Percentiles rank a stretch among this genome's conserved stretches.
phyloP scores from a whole-genome alignment of 2,113 vertebrate species.

The Zosterops japonicus region DNA sequence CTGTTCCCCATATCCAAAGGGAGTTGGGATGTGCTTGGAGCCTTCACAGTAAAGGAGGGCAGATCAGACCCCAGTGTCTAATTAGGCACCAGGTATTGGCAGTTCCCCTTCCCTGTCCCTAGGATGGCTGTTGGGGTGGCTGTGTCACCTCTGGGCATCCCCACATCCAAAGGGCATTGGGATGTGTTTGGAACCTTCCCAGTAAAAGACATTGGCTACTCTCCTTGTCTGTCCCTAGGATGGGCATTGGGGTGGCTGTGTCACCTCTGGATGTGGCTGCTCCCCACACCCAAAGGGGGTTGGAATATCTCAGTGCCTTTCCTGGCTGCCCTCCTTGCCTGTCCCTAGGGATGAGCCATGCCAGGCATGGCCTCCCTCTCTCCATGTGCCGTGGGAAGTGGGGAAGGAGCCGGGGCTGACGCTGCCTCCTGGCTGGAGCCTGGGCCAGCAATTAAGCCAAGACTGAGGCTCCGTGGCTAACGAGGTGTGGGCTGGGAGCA shows the following conservation, averaged over 20 bases:
- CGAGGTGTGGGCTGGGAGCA: neutral
- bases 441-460: neutral
- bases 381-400: neutral
- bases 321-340: rapidly evolving
- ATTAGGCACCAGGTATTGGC: too few species aligned
- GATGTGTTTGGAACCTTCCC: too few species aligned
- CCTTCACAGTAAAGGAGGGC: too few species aligned
- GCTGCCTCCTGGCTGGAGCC: neutral
- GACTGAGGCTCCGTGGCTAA: neutral
- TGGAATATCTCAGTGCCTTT: neutral
- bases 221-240: neutral
- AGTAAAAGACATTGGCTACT: too few species aligned
- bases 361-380: neutral
- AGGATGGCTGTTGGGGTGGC: too few species aligned
- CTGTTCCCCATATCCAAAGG: too few species aligned
- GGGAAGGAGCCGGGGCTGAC: neutral
- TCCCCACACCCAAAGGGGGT: neutral
- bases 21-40: too few species aligned
- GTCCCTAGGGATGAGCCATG: rapidly evolving
- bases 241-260: neutral
- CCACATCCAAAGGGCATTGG: too few species aligned
- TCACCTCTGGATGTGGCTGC: neutral
- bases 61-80: too few species aligned
- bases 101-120: too few species aligned
- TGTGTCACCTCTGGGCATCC: too few species aligned